Evolutionary conservation across 2,888 invertebrate species (phyloP).

Genomic region (Griposia aprilina): DNA sequence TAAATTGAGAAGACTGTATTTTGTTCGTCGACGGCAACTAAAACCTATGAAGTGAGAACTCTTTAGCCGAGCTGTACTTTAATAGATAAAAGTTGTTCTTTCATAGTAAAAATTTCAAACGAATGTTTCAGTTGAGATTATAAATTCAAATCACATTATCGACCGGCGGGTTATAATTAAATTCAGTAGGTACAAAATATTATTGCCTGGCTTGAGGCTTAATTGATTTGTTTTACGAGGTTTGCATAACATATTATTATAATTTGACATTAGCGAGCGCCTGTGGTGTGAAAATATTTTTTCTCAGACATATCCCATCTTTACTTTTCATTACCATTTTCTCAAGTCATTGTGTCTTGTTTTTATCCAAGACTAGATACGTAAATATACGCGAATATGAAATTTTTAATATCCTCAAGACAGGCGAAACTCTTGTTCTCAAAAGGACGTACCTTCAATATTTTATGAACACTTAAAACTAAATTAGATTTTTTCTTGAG

Average conservation of each 20-base stretch:
- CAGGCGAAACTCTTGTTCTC: constrained; percentile 77
- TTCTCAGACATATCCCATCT: neutral
- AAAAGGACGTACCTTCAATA: constrained; percentile 81
- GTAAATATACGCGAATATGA: constrained; percentile 78
- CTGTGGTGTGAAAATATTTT: neutral
- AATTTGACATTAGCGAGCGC: neutral
- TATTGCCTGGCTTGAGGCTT: too few species aligned
- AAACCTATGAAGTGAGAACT: neutral
- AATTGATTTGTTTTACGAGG: too few species aligned
- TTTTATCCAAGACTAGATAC: constrained; percentile 65
- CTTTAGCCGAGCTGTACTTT: neutral
- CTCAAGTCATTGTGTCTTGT: constrained; percentile 47
- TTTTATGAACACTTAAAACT: constrained; percentile 85
- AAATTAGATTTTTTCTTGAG: constrained; percentile 81
- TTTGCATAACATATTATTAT: neutral
- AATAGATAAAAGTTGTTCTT: neutral
- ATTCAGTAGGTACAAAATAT: too few species aligned
- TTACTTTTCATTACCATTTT: constrained; percentile 11
- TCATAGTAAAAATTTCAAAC: neutral
- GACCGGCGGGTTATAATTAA: neutral
- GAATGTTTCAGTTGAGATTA: neutral
- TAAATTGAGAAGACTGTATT: too few species aligned
- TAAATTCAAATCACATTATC: neutral
- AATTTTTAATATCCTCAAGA: constrained; percentile 84
- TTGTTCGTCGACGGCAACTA: neutral